Percentiles rank a stretch among this genome's conserved stretches.
Conservation (phyloP, 2,888 invertebrate species). For the Stenchaetothrips biformis region DNA sequence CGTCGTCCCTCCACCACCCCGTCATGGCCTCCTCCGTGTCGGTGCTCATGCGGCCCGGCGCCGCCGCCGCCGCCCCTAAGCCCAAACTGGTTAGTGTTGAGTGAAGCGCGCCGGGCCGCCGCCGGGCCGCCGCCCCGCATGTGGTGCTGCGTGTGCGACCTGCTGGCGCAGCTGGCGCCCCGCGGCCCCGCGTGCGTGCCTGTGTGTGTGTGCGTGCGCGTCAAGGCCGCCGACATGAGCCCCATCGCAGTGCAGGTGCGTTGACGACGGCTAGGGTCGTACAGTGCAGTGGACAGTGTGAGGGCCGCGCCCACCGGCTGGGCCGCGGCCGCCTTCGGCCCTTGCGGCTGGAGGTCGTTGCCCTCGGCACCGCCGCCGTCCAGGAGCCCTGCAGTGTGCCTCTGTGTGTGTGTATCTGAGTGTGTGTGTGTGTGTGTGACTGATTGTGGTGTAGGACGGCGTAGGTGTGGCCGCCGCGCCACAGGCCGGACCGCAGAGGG, state of each 20-base stretch:
- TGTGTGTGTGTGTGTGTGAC: too few species aligned
- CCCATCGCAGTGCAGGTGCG: conserved; percentile 18
- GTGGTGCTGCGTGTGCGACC: neutral
- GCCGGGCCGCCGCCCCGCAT: neutral
- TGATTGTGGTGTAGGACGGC: too few species aligned
- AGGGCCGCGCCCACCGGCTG: neutral
- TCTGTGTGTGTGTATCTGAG: neutral
- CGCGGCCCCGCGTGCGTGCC: neutral
- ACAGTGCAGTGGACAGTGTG: neutral
- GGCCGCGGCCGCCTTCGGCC: too few species aligned
- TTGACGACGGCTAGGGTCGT: neutral
- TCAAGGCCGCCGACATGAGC: neutral
- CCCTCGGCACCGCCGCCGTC: neutral
- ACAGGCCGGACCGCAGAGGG: too few species aligned
- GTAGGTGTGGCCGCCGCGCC: too few species aligned
- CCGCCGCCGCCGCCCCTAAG: neutral
- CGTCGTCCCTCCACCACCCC: neutral
- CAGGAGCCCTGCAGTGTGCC: neutral
- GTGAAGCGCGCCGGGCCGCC: neutral
- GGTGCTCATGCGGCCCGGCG: conserved; percentile 6
- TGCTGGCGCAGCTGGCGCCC: neutral
- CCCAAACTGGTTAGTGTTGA: conserved; percentile 6
- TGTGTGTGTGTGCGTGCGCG: neutral
- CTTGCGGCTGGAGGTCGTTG: too few species aligned
- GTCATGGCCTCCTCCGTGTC: conserved; percentile 19